Evolutionary conservation across 2,888 invertebrate species (phyloP), one percentile per base, ranked within the genome.

Genomic region (Boloria euphrosyne): DNA sequence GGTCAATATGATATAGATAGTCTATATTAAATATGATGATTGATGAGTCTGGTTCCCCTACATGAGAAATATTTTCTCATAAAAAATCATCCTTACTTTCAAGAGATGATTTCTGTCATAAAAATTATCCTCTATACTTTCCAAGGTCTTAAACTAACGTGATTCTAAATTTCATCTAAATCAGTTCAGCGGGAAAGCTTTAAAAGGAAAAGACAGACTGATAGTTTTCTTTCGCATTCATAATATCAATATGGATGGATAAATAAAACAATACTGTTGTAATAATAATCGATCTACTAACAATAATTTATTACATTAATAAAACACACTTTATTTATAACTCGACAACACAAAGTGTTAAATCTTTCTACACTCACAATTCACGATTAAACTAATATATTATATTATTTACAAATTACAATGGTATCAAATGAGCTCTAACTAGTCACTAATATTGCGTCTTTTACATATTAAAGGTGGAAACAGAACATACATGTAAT

Each of bases 271-370:
- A 71, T 16, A 62, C 44, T 62, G 73, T 72, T 79, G 86, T 89
- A 87, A 88, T 81, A 79, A 81, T 89, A 89, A 86, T 87, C 83
- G 82, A 89, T 91, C 86, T 92, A 91, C 90, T 91, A 90, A 91
- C 90, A 90, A 90, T 90, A 90, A 89, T 88, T 89, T 88, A 89
- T 89, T 88, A 87, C 85, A 85, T 74, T 85, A 85, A 85, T 86
- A 85, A 87, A 87, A 87, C 84, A 80, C 86, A 87, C 88, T 84
- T 79, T 78, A 77, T 80, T 76, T 81, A 84, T 84, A 82, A 82
- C 78, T 80, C 78, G 78, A 67, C 73, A 80, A 85, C 88, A 86
- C 85, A 76, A 82, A 77, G 84, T 84, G 87, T 79, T 79, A 79
- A 77, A 76, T 68, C 72, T 73, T 71, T 76, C 74, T 74, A 76